These are phyloP conservation scores for Nymphicus hollandicus DNA, from an alignment of 2,113 vertebrate genomes.

Conservation along the genomic window DNA sequence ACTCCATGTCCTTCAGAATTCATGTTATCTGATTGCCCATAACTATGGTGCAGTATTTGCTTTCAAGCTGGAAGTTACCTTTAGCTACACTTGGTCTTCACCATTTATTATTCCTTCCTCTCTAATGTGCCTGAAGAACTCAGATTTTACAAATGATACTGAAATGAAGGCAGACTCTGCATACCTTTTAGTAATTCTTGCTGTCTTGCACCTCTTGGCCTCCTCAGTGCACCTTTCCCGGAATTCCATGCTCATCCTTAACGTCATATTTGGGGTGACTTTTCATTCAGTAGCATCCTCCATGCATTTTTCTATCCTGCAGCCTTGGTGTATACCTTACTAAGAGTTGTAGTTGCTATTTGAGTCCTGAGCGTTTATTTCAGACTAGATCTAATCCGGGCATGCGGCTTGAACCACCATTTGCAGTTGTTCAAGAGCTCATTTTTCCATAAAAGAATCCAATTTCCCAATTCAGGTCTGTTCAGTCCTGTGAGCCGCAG, in stretches of 20 bases:
- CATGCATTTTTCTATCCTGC: accelerated
- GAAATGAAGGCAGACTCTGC: background rate
- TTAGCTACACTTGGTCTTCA: background rate
- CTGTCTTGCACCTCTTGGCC: background rate
- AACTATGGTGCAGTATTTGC: background rate
- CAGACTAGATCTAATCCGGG: accelerated
- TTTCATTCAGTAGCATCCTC: background rate
- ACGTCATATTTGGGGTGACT: background rate
- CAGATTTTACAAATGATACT: background rate
- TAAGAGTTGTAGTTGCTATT: background rate
- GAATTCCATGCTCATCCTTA: background rate
- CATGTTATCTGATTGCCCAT: background rate
- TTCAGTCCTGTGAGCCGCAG: background rate
- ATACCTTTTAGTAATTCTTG: background rate
- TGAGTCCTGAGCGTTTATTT: background rate
- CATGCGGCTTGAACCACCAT: background rate
- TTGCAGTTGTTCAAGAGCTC: background rate
- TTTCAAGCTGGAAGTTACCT: background rate
- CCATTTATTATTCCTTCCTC: background rate
- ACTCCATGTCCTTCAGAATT: background rate
- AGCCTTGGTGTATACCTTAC: background rate
- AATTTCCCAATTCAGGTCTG: background rate
- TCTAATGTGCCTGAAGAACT: background rate
- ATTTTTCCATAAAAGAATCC: accelerated
- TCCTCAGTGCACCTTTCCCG: background rate